Evolutionary conservation across 2,797 vertebrate species (phyloP), one percentile per base, ranked within the genome.

Genomic region (Pantherophis alleghaniensis): DNA sequence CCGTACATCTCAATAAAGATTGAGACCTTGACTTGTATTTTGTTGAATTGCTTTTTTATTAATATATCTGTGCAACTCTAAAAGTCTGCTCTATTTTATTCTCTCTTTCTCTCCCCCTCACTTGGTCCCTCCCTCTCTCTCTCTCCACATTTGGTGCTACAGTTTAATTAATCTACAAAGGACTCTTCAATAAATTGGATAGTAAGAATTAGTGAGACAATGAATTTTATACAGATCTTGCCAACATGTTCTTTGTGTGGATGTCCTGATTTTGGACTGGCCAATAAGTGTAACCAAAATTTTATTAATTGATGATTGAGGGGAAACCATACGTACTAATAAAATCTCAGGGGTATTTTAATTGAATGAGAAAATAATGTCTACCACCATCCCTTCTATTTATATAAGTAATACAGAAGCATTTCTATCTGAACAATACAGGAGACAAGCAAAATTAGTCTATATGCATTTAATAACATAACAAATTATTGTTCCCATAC

Each of bases 51-150:
- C 4, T 83, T 83, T 74, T 47, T 42, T 24, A 24, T 24, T 24
- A 83, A 83, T 47, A 12, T 47, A 83, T 42, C 74, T 83, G 20
- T 83, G 74, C 37, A 83, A 83, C 74, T 47, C 66, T 37, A 74
- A 37, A 28, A 28, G 26, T 63, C 32, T 42, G 74, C 37, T 37
- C 32, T 42, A 10, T 79, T 42, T 79, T 42, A 42, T 4, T 42
- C 37, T 42, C 18, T 32, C 2, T 7, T 7, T 69, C 14, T 6
- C 14, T 32, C 14, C 13, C 13, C 2, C 66, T 32, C 66, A 1
- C 63, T 13, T 28, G 2, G 1, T 6, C 28, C 5, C 28, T 13
- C 26, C 0, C 55, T 3, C n/a, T 6, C n/a, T 3, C 66, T 3
- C 57, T 6, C 1, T 59, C 6, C 59, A 22, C 20, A 22, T 60